Evolutionary conservation across 2,888 invertebrate species (phyloP), one percentile per base, ranked within the genome.

Genomic region (Barypeithes pellucidus): DNA sequence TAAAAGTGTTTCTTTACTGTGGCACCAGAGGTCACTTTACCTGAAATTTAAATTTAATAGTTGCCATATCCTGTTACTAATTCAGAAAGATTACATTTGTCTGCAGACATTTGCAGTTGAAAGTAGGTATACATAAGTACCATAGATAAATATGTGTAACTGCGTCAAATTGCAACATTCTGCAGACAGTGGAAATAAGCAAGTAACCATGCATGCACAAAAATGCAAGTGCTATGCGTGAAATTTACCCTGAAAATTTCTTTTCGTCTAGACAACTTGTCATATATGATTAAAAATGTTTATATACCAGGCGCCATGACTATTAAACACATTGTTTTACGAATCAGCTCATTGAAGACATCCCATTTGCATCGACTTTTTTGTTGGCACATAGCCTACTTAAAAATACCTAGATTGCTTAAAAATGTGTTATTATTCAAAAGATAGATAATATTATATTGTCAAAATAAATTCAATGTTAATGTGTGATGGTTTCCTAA

Each of bases 251-350:
- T 63, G 66, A 71, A 70, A 71, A 71, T 71, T 59, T 59, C 24
- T 45, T 47, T 16, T 50, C 50, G 71, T 71, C 71, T 71, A 71
- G 71, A 71, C 71, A 50, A 59, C 71, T 29, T 39, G 71, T 71
- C 65, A 70, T 29, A 5, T 43, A 57, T 66, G 66, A 66, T 71
- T 66, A 60, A 65, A 71, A 71, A 66, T 71, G 65, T 66, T 66
- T 71, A 66, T 66, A 36, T 65, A 57, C 60, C 4, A 59, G 71
- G 71, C 71, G 71, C 71, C 71, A 66, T n/a, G 18, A 50, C 66
- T 71, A 71, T 71, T 71, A 71, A 71, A 71, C 59, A 65, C 71
- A 66, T 60, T 63, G 65, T 70, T 57, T 63, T 57, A 47, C 60
- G 71, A 71, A 71, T 47, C 43, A 59, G 52, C 66, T 71, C 29